Conservation (phyloP, 2,797 vertebrate genomes). For the Catostomus latipinnis region DNA sequence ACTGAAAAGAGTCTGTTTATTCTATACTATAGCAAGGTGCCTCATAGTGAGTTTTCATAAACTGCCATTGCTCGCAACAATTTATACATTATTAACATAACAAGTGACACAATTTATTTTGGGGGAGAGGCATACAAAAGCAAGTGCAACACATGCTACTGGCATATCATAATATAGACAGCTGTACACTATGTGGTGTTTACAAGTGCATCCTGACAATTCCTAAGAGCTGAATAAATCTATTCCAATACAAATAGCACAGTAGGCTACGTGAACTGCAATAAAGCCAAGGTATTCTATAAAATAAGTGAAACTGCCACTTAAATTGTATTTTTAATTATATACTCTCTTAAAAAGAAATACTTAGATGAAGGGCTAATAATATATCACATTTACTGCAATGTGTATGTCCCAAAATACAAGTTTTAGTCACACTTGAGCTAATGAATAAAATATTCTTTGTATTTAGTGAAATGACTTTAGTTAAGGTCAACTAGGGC, state of each 20-base stretch:
- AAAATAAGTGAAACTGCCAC: constrained; percentile 20
- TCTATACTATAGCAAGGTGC: too few relatives aligned
- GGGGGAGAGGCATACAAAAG: not conserved
- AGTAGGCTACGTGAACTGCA: not conserved
- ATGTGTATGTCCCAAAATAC: constrained; percentile 15
- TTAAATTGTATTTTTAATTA: not conserved
- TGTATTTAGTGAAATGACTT: constrained; percentile 20
- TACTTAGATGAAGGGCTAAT: constrained; percentile 8
- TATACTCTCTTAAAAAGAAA: constrained; percentile 10
- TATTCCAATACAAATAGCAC: constrained; percentile 16
- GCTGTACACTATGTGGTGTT: not conserved
- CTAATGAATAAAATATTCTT: constrained; percentile 9
- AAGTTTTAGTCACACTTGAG: constrained; percentile 7
- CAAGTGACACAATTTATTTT: constrained; percentile 21
- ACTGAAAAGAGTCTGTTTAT: not conserved
- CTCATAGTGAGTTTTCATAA: too few relatives aligned
- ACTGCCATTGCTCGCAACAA: not conserved
- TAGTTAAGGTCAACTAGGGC: constrained; percentile 10
- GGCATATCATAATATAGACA: constrained; percentile 14
- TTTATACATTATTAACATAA: not conserved
- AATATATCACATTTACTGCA: constrained; percentile 27
- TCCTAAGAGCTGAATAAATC: constrained; percentile 5
- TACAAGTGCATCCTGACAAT: constrained; percentile 9
- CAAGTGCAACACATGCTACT: constrained; percentile 21
- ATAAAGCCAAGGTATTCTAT: constrained; percentile 22